A percentile compares a stretch with the other conserved stretches of the same genome.
phyloP scores from a whole-genome alignment of 2,113 vertebrate species.

The Gymnarchus niloticus region DNA sequence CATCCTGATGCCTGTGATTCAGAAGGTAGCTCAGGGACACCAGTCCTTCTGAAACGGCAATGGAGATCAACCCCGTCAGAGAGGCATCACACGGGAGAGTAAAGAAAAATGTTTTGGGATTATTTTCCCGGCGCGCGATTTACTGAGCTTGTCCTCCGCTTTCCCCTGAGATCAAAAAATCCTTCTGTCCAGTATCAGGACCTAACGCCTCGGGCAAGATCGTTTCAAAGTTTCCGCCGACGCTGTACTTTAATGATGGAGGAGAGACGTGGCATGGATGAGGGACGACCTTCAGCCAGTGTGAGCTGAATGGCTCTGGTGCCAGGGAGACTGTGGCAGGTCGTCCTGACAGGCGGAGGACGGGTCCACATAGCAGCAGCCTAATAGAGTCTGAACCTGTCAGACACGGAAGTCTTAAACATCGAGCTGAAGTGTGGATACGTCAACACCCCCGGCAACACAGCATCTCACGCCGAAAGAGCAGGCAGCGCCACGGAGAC shows the following conservation, averaged over 20 bases:
- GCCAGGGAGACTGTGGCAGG: not conserved
- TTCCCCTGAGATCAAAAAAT: not conserved
- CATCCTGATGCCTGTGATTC: not conserved
- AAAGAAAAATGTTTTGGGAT: not conserved
- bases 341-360: not conserved
- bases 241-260: not conserved
- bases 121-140: not conserved
- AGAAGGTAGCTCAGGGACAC: not conserved
- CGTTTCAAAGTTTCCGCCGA: constrained; percentile 3
- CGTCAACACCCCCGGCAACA: not conserved
- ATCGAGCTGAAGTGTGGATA: not conserved
- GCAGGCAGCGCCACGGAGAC: not conserved
- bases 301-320: not conserved
- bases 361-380: not conserved
- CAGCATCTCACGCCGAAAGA: not conserved
- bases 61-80: not conserved
- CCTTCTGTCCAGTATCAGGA: constrained; percentile 7
- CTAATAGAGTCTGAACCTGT: not conserved
- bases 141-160: not conserved
- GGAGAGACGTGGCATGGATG: not conserved
- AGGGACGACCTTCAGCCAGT: not conserved
- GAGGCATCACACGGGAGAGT: not conserved
- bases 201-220: constrained; percentile 9
- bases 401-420: not conserved
- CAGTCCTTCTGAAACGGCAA: not conserved